These are phyloP conservation scores for Grallaria varia DNA, from an alignment of 2,113 vertebrate species.

Conservation along the genomic window DNA sequence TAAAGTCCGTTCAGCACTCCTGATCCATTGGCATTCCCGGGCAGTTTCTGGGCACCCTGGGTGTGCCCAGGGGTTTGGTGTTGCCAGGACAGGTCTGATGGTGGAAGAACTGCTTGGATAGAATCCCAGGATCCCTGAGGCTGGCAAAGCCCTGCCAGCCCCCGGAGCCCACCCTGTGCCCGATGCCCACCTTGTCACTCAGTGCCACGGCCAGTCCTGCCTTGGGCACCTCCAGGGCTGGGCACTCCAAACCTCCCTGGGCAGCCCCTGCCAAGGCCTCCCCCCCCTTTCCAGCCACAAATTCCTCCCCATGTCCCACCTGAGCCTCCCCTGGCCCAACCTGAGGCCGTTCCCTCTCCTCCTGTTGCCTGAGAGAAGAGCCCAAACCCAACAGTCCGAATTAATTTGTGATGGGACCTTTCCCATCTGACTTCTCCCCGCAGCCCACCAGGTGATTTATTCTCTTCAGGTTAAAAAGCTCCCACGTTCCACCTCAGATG, in stretches of 20 bases:
- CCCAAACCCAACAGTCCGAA: not conserved
- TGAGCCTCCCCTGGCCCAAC: not conserved
- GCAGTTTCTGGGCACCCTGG: not conserved
- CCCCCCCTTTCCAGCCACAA: not conserved
- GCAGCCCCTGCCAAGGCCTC: not conserved
- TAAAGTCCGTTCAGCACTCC: not conserved
- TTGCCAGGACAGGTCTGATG: not conserved
- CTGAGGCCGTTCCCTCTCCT: accelerated
- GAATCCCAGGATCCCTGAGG: not conserved
- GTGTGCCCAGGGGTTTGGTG: not conserved
- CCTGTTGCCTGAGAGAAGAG: too few relatives aligned
- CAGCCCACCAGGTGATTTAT: not conserved
- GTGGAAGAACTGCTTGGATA: not conserved
- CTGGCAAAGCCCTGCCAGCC: not conserved
- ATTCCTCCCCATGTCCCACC: not conserved
- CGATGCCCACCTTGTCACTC: not conserved
- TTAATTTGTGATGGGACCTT: not conserved
- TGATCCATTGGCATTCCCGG: not conserved
- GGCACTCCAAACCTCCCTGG: not conserved
- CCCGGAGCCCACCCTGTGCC: not conserved
- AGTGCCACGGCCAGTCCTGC: not conserved
- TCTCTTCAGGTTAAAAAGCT: not conserved
- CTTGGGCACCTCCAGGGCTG: not conserved
- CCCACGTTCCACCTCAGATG: not conserved
- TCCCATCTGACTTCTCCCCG: not conserved